Conservation (phyloP, 2,797 vertebrate species). For the Scomberomorus guttatus region DNA sequence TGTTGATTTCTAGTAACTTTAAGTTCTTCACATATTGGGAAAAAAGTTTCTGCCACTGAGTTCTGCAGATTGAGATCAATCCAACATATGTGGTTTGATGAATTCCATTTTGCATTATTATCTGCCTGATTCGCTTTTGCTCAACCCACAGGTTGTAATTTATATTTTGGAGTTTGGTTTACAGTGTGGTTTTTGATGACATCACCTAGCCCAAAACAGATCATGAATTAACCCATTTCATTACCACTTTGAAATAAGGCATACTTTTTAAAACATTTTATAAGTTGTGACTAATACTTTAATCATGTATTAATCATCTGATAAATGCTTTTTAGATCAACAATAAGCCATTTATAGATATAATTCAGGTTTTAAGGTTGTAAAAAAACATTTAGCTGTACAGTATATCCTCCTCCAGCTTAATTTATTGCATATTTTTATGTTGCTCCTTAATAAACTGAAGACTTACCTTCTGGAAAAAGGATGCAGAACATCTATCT, state of each 20-base stretch:
- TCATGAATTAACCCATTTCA: not conserved
- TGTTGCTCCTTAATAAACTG: no score
- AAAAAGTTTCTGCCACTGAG: constrained; percentile 29
- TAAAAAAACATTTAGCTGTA: no score
- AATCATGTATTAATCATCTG: no score
- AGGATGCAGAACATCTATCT: no score
- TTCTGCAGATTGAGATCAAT: constrained; percentile 47
- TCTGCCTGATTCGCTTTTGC: not conserved
- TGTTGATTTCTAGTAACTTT: not conserved
- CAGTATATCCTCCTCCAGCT: no score
- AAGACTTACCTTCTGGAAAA: no score
- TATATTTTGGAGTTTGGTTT: constrained; percentile 8
- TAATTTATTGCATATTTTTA: no score
- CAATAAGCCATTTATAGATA: no score
- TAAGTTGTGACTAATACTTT: no score
- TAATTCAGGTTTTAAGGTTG: no score
- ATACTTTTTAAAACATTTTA: not conserved
- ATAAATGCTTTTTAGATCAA: no score
- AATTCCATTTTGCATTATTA: not conserved
- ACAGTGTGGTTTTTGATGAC: not conserved
- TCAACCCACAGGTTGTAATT: not conserved
- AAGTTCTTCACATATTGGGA: not conserved
- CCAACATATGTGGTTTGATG: constrained; percentile 11
- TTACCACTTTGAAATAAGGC: not conserved
- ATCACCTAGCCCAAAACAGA: not conserved